Conservation (phyloP, 2,888 invertebrate species). For the Polymixis lichenea region DNA sequence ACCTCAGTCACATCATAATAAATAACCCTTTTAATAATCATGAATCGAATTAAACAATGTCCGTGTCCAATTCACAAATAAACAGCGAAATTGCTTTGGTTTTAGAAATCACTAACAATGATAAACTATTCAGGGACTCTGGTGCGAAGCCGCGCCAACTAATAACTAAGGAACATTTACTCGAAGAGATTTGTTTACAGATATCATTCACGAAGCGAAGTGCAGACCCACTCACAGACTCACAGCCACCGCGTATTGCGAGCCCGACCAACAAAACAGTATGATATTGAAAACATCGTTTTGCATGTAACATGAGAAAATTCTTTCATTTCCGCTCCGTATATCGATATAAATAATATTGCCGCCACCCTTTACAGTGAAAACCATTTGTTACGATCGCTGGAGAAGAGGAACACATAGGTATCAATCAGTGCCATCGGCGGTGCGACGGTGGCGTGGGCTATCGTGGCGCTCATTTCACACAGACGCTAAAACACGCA, state of each 20-base stretch:
- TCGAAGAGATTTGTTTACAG: conserved; percentile 20
- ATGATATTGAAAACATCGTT: neutral
- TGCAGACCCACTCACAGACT: conserved; percentile 5
- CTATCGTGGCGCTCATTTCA: neutral
- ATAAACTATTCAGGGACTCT: conserved; percentile 13
- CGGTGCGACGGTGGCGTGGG: neutral
- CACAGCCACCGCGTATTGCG: neutral
- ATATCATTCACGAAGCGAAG: conserved; percentile 28
- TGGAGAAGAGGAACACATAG: neutral
- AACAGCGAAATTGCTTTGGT: neutral
- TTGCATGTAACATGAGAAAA: neutral
- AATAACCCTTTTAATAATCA: neutral
- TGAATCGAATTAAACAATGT: conserved; percentile 18
- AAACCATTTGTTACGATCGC: neutral
- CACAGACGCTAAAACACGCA: neutral
- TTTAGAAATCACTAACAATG: conserved; percentile 12
- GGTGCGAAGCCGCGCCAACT: conserved; percentile 6
- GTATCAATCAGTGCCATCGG: neutral
- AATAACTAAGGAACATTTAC: conserved; percentile 21
- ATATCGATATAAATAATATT: neutral
- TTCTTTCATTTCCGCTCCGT: neutral
- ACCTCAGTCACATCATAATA: neutral
- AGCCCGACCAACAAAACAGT: neutral
- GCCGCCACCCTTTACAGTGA: neutral
- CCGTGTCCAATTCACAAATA: neutral